These are phyloP conservation scores for Tachycineta bicolor DNA, from an alignment of 2,113 vertebrate genomes.

Conservation along the genomic window DNA sequence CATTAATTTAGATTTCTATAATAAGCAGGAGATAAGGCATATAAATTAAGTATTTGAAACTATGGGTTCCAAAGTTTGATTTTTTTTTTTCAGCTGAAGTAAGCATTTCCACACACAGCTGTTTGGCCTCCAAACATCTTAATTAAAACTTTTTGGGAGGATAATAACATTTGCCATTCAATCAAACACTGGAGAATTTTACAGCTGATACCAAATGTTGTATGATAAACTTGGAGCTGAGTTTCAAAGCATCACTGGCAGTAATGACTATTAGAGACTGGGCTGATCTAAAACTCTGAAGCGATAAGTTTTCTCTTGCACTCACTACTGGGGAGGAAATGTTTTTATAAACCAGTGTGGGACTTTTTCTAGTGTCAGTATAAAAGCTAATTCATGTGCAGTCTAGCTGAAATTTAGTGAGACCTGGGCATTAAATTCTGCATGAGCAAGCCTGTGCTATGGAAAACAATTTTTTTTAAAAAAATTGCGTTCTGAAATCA, in stretches of 20 bases:
- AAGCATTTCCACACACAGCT: conserved; percentile 36
- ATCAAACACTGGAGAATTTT: neutral
- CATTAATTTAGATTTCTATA: neutral
- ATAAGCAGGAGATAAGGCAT: neutral
- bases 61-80: neutral
- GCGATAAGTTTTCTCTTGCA: neutral
- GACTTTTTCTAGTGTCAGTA: neutral
- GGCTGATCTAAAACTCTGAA: neutral
- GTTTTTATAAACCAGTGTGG: neutral
- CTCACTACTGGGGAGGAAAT: neutral
- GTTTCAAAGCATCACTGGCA: neutral
- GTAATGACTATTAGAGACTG: neutral
- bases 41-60: neutral
- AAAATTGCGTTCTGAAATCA: neutral
- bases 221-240: neutral
- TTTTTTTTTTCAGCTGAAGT: conserved; percentile 6
- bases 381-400: neutral
- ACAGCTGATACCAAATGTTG: conserved; percentile 6
- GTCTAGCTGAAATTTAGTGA: neutral
- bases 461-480: neutral
- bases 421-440: neutral
- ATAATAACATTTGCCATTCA: conserved; percentile 16
- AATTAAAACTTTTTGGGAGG: conserved; percentile 34
- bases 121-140: conserved; percentile 20
- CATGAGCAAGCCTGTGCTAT: neutral